Evolutionary conservation across 2,888 invertebrate species (phyloP).

Genomic region (Lampropteryx suffumata): DNA sequence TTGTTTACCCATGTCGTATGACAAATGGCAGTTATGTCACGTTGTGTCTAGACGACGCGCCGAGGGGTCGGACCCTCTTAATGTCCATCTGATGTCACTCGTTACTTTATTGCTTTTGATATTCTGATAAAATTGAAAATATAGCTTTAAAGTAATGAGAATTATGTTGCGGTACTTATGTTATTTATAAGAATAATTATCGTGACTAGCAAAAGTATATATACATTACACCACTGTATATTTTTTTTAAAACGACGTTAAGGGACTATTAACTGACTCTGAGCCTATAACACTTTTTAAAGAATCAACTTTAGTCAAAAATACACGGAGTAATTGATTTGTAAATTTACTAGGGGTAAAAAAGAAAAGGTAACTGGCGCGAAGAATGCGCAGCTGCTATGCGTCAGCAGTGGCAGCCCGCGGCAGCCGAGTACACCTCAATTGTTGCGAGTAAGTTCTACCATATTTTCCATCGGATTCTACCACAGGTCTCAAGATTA

Average conservation of each 20-base stretch:
- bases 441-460: conserved; percentile 52
- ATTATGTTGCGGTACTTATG: too few relatives aligned
- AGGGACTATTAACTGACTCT: too few relatives aligned
- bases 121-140: not conserved
- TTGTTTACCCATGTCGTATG: conserved; percentile 17
- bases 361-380: conserved; percentile 51
- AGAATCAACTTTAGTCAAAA: too few relatives aligned
- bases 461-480: too few relatives aligned
- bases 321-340: too few relatives aligned
- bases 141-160: too few relatives aligned
- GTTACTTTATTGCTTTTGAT: not conserved
- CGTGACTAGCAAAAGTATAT: too few relatives aligned
- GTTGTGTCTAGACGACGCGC: conserved; percentile 37
- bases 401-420: conserved; percentile 53
- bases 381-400: conserved; percentile 65
- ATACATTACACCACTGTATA: too few relatives aligned
- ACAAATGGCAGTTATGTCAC: conserved; percentile 32
- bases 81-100: conserved; percentile 26
- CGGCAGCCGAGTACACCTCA: conserved; percentile 68
- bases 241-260: too few relatives aligned
- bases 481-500: too few relatives aligned
- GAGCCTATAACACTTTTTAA: too few relatives aligned
- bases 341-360: conserved; percentile 34
- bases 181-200: too few relatives aligned
- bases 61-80: conserved; percentile 29